A percentile compares a stretch with the other conserved stretches of the same genome.
These are phyloP conservation scores for Chrysopilus asiliformis DNA, from an alignment of 2,888 invertebrate species.

Conservation along the genomic window DNA sequence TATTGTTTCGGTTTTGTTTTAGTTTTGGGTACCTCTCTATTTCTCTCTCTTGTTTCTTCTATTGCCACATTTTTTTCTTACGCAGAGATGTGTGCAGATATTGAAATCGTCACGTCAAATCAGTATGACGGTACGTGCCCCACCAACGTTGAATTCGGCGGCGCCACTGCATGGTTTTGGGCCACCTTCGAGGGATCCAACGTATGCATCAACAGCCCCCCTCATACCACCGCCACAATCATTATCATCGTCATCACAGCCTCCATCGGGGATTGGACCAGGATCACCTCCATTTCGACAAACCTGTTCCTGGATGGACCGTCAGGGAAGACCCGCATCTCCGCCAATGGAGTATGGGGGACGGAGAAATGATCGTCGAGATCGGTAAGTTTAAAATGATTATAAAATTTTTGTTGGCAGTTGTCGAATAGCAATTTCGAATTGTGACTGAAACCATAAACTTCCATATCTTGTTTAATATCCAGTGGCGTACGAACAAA, in stretches of 20 bases:
- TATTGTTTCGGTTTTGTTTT: constrained; percentile 7
- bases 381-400: constrained; percentile 23
- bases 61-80: constrained; percentile 38
- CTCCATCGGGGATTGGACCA: constrained; percentile 28
- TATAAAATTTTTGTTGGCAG: too few relatives aligned
- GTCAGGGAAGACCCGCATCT: constrained; percentile 78
- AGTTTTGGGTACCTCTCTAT: constrained; percentile 20
- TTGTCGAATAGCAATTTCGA: too few relatives aligned
- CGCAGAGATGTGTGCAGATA: constrained; percentile 54
- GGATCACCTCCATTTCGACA: constrained; percentile 44
- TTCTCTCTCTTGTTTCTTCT: constrained; percentile 34
- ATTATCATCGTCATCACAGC: constrained; percentile 17
- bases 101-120: constrained; percentile 76
- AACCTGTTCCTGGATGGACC: constrained; percentile 90
- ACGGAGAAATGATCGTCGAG: constrained; percentile 32
- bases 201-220: constrained; percentile 30
- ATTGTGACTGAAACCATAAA: too few relatives aligned
- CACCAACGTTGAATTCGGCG: constrained; percentile 48
- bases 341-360: constrained; percentile 54
- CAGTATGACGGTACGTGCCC: constrained; percentile 78
- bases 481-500: too few relatives aligned
- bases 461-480: too few relatives aligned
- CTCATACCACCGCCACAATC: constrained; percentile 26
- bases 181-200: constrained; percentile 35
- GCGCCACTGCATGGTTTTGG: constrained; percentile 46